Evolutionary conservation across 2,888 invertebrate genomes (phyloP).

Genomic region (Euplexia lucipara): DNA sequence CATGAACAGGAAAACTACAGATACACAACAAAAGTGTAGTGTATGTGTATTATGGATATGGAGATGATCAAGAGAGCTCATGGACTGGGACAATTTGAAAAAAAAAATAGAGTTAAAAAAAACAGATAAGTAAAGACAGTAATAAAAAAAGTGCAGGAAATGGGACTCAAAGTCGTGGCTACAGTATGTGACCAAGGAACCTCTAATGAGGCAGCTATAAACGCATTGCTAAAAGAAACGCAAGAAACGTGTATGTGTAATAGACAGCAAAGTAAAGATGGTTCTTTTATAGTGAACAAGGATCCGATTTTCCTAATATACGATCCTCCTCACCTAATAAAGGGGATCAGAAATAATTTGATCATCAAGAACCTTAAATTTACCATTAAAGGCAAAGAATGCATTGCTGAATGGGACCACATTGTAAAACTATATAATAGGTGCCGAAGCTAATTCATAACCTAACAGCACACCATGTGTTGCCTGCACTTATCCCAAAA

Average conservation of each 20-base stretch:
- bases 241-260: not conserved
- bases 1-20: no score
- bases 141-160: slow-evolving; percentile 13
- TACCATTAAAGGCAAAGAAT: slow-evolving; percentile 1
- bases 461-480: slow-evolving; percentile 20
- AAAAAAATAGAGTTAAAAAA: no score
- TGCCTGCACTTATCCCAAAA: slow-evolving; percentile 7
- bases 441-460: slow-evolving; percentile 11
- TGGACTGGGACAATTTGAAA: no score
- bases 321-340: slow-evolving; percentile 7
- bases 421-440: not conserved
- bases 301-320: not conserved
- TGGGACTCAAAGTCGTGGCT: not conserved
- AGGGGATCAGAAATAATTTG: slow-evolving; percentile 1
- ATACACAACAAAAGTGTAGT: no score
- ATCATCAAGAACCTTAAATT: not conserved
- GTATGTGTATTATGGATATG: no score
- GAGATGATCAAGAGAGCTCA: no score
- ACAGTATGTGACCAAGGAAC: not conserved
- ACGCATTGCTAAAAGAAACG: not conserved
- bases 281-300: not conserved
- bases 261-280: not conserved
- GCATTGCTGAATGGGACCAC: slow-evolving; percentile 10
- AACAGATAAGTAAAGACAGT: not conserved
- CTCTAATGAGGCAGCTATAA: slow-evolving; percentile 10